Percentiles rank a stretch among this genome's conserved stretches.
phyloP scores from a whole-genome alignment of 1,140 invertebrate species.

The Paramacrobiotus metropolitanus region DNA sequence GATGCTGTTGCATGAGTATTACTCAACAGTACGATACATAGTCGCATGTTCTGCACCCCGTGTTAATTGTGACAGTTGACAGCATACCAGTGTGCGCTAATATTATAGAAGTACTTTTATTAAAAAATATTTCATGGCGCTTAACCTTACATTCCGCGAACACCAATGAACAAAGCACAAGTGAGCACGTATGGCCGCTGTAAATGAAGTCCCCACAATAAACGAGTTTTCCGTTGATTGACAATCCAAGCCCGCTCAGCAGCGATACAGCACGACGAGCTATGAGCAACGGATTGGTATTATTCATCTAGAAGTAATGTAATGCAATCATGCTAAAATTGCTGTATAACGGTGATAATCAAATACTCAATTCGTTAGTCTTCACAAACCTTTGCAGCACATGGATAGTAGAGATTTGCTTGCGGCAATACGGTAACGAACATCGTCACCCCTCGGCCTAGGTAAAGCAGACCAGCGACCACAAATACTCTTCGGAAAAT shows the following conservation, averaged over 20 bases:
- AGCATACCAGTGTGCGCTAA: too few relatives aligned
- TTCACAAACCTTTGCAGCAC: slow-evolving; percentile 44
- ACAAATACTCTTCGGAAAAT: slow-evolving; percentile 54
- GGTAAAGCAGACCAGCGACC: slow-evolving; percentile 52
- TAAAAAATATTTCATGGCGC: too few relatives aligned
- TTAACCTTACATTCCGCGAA: slow-evolving; percentile 67
- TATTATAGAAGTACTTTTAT: too few relatives aligned
- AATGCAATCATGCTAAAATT: background rate
- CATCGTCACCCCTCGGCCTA: slow-evolving; percentile 66
- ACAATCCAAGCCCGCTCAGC: slow-evolving; percentile 46
- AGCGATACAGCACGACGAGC: slow-evolving; percentile 43
- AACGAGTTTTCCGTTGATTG: slow-evolving; percentile 64
- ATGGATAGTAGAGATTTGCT: slow-evolving; percentile 53
- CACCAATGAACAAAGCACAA: slow-evolving; percentile 55
- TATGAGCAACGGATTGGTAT: slow-evolving; percentile 28
- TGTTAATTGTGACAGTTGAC: too few relatives aligned
- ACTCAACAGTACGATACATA: too few relatives aligned
- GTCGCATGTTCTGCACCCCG: too few relatives aligned
- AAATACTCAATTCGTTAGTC: background rate
- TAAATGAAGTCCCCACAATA: slow-evolving; percentile 74
- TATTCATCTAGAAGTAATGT: slow-evolving; percentile 14
- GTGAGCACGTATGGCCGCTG: slow-evolving; percentile 63
- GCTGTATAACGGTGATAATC: background rate
- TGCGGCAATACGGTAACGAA: slow-evolving; percentile 63
- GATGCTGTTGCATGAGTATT: too few relatives aligned